A percentile compares a stretch with the other conserved stretches of the same genome.
Conservation (phyloP, 2,888 invertebrate genomes). For the Sericinus montela region DNA sequence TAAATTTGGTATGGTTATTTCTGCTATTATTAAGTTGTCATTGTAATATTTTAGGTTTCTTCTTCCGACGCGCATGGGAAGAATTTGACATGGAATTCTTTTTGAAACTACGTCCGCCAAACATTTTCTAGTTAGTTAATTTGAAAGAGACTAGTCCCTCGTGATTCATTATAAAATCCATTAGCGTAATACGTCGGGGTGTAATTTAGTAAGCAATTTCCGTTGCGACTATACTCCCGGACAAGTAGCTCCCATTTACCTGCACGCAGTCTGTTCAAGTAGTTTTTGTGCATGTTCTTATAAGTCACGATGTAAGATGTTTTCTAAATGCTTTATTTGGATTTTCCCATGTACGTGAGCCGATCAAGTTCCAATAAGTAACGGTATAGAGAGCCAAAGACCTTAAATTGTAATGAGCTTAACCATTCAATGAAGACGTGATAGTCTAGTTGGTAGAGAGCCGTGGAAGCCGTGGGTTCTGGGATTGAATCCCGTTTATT, state of each 20-base stretch:
- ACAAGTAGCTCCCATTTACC: constrained; percentile 56
- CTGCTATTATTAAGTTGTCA: too few species aligned
- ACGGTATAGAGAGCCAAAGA: constrained; percentile 15
- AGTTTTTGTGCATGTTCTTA: constrained; percentile 12
- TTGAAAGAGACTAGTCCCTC: too few species aligned
- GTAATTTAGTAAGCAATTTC: constrained; percentile 60
- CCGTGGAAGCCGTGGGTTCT: too few species aligned
- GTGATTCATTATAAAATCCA: constrained; percentile 26
- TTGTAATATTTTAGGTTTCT: too few species aligned
- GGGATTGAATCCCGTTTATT: too few species aligned
- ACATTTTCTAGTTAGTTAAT: too few species aligned
- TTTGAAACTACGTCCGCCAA: too few species aligned
- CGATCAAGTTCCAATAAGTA: constrained; percentile 22
- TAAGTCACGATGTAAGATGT: background rate
- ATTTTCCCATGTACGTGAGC: constrained; percentile 22
- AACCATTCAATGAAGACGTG: too few species aligned
- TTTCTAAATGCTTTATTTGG: constrained; percentile 25
- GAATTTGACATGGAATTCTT: too few species aligned
- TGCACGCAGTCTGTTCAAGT: constrained; percentile 43
- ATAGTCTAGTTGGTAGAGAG: too few species aligned
- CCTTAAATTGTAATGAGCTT: background rate
- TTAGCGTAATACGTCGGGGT: constrained; percentile 24
- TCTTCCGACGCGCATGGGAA: too few species aligned
- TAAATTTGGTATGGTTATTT: too few species aligned
- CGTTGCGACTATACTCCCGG: constrained; percentile 46